Evolutionary conservation across 2,888 invertebrate species (phyloP), one percentile per base, ranked within the genome.

Genomic region (Rhingia campestris): DNA sequence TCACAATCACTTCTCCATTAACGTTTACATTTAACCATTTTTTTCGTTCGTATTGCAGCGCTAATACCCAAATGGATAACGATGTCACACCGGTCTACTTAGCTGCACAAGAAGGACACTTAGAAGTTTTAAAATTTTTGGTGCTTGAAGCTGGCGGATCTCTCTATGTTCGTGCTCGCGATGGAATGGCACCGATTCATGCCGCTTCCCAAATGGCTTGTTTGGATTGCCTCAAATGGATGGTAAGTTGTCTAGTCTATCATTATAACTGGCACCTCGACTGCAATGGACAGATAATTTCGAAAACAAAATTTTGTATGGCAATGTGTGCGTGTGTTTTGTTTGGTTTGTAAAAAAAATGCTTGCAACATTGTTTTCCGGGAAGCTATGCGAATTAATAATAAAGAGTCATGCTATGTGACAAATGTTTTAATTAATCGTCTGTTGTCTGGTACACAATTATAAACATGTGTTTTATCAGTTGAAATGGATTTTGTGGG

Each of bases 131-230:
- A 70, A 95, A 96, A 91, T 96, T 96, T 92, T 92, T 97, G 88
- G 96, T 97, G 79, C 92, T 95, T 88, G 95, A 96, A 90, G 96
- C 96, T 4, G 96, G 96, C 4, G 97, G 97, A 0, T 94, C 96
- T 35, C 92, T 97, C 73, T 96, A 96, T 89, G 95, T 97, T 1
- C 92, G 96, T 45, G 96, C 97, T 51, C 94, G 96, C 88, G 97
- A 97, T 92, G 97, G 97, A 45, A 97, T 97, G 97, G 95, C 96
- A 80, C 97, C 97, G 64, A 94, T 97, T 77, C 97, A 97, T 91
- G 97, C 97, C 7, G 97, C 97, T 58, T 96, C 97, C 79, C 97
- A 97, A 93, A 97, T 96, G 93, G 97, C 97, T 30, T 96, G 96
- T 88, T 92, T 97, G 75, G 95, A 95, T 90, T 96, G 97, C 90